Evolutionary conservation across 2,113 vertebrate species (phyloP).

Genomic region (Pangasianodon gigas): DNA sequence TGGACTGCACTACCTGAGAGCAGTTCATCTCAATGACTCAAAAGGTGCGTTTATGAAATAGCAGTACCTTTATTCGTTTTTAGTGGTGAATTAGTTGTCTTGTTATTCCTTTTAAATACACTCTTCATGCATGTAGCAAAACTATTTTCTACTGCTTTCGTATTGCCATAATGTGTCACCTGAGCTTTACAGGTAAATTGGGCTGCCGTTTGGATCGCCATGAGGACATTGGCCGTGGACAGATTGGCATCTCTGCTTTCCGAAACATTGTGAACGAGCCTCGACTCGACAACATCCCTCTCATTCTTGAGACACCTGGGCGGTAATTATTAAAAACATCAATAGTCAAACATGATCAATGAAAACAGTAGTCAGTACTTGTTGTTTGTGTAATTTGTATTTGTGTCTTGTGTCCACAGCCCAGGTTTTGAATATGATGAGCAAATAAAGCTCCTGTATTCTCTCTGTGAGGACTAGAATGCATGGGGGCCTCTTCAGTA

Average conservation of each 20-base stretch:
- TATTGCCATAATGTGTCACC: background rate
- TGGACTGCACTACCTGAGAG: constrained; percentile 73
- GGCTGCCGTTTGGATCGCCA: constrained; percentile 77
- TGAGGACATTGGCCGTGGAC: constrained; percentile 76
- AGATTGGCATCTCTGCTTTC: constrained; percentile 76
- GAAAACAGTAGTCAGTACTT: background rate
- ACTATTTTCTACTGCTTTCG: background rate
- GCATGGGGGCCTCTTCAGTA: background rate
- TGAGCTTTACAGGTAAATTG: constrained; percentile 66
- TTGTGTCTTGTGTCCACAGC: constrained; percentile 54
- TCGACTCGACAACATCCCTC: constrained; percentile 71
- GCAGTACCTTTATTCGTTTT: background rate
- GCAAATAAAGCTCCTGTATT: constrained; percentile 55
- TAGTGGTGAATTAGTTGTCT: background rate
- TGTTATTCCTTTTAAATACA: background rate
- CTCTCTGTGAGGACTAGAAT: constrained; percentile 43
- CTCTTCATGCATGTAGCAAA: background rate
- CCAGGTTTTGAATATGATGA: constrained; percentile 72
- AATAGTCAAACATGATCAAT: background rate
- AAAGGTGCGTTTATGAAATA: constrained; percentile 66
- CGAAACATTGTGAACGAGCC: constrained; percentile 76
- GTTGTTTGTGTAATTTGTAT: background rate
- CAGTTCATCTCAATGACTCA: constrained; percentile 79
- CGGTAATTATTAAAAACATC: constrained; percentile 63
- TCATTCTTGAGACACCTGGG: constrained; percentile 78